A percentile compares a stretch with the other conserved stretches of the same genome.
phyloP scores from a whole-genome alignment of 2,113 vertebrate genomes.

The Chaetorhynchus papuensis region DNA sequence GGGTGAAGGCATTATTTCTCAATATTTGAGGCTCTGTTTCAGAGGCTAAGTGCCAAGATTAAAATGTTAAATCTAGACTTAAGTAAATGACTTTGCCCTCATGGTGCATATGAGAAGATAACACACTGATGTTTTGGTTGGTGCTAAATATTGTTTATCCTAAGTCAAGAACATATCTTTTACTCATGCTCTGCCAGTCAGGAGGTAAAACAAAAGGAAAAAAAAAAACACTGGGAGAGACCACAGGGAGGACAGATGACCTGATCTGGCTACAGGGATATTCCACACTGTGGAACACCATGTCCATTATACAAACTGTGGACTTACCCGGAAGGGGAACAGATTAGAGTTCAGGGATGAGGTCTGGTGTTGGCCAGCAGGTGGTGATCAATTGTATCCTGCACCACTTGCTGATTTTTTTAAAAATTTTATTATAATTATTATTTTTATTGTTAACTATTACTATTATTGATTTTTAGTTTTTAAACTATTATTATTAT shows the following conservation, averaged over 20 bases:
- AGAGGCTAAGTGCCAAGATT: neutral
- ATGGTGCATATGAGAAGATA: neutral
- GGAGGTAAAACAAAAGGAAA: neutral
- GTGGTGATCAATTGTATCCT: neutral
- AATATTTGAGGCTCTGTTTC: neutral
- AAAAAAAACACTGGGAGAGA: neutral
- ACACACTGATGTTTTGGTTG: neutral
- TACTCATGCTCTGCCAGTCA: neutral
- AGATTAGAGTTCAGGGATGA: neutral
- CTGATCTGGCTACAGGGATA: neutral
- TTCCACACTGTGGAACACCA: neutral
- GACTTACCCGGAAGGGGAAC: accelerated
- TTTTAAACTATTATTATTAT: neutral
- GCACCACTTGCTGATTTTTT: neutral
- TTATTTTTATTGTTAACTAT: neutral
- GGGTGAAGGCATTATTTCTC: neutral
- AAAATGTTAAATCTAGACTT: neutral
- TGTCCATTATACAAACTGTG: neutral
- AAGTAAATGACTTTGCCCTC: neutral
- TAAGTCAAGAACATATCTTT: neutral
- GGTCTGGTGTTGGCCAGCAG: neutral
- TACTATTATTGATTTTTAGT: neutral
- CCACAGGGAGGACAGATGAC: neutral
- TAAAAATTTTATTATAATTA: neutral
- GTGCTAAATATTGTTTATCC: neutral